Base-by-base conservation (phyloP, 2,888 invertebrate genomes). In the Crossocerus cetratus region DNA sequence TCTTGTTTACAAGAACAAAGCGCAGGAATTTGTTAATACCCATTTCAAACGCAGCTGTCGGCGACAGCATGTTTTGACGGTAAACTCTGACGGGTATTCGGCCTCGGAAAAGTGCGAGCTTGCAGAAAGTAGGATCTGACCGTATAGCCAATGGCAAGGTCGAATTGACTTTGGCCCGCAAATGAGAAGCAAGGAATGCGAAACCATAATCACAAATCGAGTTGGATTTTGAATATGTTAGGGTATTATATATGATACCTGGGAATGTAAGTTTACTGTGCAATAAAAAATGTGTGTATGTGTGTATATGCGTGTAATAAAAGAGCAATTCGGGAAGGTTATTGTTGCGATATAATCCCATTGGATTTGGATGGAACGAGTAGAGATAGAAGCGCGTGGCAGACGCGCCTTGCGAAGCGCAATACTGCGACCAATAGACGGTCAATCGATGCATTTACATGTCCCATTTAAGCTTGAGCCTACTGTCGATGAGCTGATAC, bases 51-150 rank as follows among this genome's bases (percentile, higher is more conserved):
- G 22, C 14, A 55, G 22, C 55, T 5, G 14, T 8, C 22, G 4
- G 3, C 14, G 5, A 53, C 4, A 11, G 11, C 55, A 3, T 20
- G 22, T 14, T 21, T 55, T 55, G 22, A 22, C 13, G 20, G 55
- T 14, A 70, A 70, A 49, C 49, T 16, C 18, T 13, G 5, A n/a
- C 11, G 11, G 32, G 32, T 8, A 32, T 32, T 32, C 32, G 32
- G 11, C 32, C 65, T 53, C 22, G 69, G 2, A 58, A 78, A 73
- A 81, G 69, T 76, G 80, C 81, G 69, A 8, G 65, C 62, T 77
- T n/a, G 82, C 65, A 77, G 80, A 82, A 82, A 80, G 81, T 80
- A 78, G 81, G 82, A 77, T 72, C 62, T 66, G 18, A 43, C 58
- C 32, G 64, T 73, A n/a, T n/a, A 71, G 67, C 66, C 60, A 59